A percentile compares a stretch with the other conserved stretches of the same genome.
phyloP scores from a whole-genome alignment of 2,888 invertebrate species.

The Anorthoa munda region DNA sequence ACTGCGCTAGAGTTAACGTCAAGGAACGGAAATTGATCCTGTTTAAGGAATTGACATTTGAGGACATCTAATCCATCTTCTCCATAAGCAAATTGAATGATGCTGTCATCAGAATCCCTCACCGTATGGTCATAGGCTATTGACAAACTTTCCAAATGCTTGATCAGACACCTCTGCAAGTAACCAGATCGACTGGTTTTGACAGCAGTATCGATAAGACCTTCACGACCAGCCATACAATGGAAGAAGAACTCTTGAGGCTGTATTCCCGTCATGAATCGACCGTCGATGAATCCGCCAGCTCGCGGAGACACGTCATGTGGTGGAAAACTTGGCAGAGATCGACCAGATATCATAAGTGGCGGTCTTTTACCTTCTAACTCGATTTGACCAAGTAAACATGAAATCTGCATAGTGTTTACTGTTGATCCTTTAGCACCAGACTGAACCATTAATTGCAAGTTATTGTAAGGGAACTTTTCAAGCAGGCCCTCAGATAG shows the following conservation, averaged over 20 bases:
- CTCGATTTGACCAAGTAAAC: conserved; percentile 99
- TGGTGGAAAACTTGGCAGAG: conserved; percentile 97
- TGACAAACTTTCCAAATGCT: conserved; percentile 98
- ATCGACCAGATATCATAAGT: conserved; percentile 97
- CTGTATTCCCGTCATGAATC: conserved; percentile 99
- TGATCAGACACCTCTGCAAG: conserved; percentile 98
- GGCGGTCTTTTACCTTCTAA: conserved; percentile 99
- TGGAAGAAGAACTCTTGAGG: conserved; percentile 99
- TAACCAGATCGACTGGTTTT: conserved; percentile 99
- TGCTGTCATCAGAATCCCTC: conserved; percentile 97
- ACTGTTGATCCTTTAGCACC: conserved; percentile 99
- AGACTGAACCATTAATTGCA: conserved; percentile 99
- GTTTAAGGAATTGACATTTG: conserved; percentile 95
- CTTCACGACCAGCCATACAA: conserved; percentile 99
- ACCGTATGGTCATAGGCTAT: conserved; percentile 99
- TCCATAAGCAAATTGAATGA: conserved; percentile 98
- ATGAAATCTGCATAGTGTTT: conserved; percentile 99
- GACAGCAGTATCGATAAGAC: conserved; percentile 99
- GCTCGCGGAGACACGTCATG: conserved; percentile 97
- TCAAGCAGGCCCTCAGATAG: conserved; percentile 96
- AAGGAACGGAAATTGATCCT: conserved; percentile 95
- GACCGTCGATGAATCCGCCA: conserved; percentile 98
- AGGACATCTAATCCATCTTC: conserved; percentile 98
- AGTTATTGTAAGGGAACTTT: conserved; percentile 98
- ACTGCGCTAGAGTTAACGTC: conserved; percentile 94